Base-by-base conservation (phyloP, 2,888 invertebrate genomes). In the Rhyacophila evoluta region DNA sequence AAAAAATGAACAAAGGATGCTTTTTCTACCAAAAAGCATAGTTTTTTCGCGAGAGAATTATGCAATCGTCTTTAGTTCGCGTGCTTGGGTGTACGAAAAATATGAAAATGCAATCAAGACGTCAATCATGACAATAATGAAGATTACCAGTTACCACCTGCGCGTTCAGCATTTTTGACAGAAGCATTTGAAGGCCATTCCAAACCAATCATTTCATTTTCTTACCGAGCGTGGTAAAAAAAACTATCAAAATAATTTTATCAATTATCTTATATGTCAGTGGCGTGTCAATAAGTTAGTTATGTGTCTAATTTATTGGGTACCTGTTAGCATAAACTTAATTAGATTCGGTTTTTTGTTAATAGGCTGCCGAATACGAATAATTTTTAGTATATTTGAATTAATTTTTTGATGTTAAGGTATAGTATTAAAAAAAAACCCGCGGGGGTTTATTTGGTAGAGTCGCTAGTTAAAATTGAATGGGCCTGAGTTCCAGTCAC, bases 21-120 rank as follows among this genome's bases (percentile, higher is more conserved):
- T 73, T 75, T 81, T 79, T 79, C 75, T 76, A 75, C 41, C 71
- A 68, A 78, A 79, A 80, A 81, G 28, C 41, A 69, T 25, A 74
- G 67, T 78, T 81, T 81, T 81, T 81, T 72, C 81, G 68, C 78
- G 74, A 78, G 12, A 70, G 75, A 81, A 81, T 81, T 78, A 81
- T 81, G 78, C 77, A 77, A 80, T 79, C 75, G 80, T 74, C 76
- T 69, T 55, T 12, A 37, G 77, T 67, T 76, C 12, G 80, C 80
- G 80, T 80, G 80, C 76, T 72, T 55, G 74, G 36, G 75, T 72
- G 75, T 68, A 78, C 67, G 41, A 75, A 55, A 78, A 75, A 67
- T 67, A 75, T 68, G 67, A 78, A 71, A 78, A 41, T 75, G 72
- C 75, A 75, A 78, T 74, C 74, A 78, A 72, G 29, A 72, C 70